Conservation (phyloP, 2,888 invertebrate species). For the Abscondita cerata region DNA sequence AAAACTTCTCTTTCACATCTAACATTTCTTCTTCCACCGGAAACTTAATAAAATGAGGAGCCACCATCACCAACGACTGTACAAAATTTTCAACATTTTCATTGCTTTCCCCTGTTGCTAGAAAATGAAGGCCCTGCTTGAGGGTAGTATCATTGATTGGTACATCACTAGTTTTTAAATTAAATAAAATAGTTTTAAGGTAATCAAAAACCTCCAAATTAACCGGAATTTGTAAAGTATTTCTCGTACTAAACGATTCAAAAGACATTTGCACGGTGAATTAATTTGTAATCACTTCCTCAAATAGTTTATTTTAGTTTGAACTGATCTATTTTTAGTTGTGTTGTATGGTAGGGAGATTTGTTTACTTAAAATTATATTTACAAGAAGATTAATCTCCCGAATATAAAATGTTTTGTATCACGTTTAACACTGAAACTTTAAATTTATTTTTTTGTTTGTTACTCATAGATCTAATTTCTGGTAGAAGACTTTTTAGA, state of each 20-base stretch:
- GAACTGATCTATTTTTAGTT: conserved; percentile 4
- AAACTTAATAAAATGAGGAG: conserved; percentile 24
- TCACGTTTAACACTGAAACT: background rate
- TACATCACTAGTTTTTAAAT: no score
- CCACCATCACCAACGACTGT: conserved; percentile 1
- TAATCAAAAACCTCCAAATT: conserved; percentile 1
- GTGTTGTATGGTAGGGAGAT: background rate
- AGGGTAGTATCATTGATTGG: background rate
- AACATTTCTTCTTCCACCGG: conserved; percentile 12
- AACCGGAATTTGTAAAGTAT: background rate
- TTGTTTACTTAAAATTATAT: conserved; percentile 3
- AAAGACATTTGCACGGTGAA: background rate
- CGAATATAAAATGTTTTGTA: background rate
- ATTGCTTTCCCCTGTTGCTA: background rate
- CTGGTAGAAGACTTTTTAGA: conserved; percentile 8
- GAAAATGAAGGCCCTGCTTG: background rate
- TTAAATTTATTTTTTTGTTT: conserved; percentile 5
- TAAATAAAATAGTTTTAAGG: background rate
- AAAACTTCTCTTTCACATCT: conserved; percentile 18
- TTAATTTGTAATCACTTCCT: background rate
- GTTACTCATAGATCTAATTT: conserved; percentile 1
- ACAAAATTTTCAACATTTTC: background rate
- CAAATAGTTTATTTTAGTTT: background rate
- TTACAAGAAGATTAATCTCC: background rate
- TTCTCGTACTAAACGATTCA: background rate